Conservation (phyloP, 92 coral and sea anemone species). For the Paragorgia papillata region DNA sequence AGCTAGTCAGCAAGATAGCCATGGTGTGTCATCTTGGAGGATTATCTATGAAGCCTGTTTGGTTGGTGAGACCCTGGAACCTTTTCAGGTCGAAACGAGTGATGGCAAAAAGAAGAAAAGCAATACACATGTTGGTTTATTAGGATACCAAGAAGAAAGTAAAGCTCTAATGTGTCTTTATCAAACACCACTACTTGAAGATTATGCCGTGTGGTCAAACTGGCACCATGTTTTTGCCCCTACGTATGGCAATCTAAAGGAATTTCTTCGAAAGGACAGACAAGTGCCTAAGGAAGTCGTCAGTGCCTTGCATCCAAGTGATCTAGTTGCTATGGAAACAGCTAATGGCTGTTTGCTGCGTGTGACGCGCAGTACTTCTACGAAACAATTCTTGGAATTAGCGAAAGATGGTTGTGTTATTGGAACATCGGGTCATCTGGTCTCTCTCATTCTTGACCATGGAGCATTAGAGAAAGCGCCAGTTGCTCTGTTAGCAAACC, state of each 20-base stretch:
- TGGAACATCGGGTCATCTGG: conserved; percentile 80
- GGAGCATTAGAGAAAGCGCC: conserved; percentile 80
- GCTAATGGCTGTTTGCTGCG: conserved; percentile 61
- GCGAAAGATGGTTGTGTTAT: conserved; percentile 59
- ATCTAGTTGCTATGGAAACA: conserved; percentile 66
- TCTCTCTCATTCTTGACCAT: conserved; percentile 75
- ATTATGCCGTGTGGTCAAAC: conserved; percentile 69
- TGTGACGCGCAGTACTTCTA: conserved; percentile 63
- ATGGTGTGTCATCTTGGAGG: not conserved
- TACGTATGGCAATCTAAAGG: conserved; percentile 68
- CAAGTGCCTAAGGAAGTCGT: not conserved
- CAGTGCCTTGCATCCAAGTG: conserved; percentile 20
- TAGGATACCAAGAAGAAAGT: conserved; percentile 65
- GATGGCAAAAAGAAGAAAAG: not conserved
- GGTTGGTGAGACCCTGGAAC: conserved; percentile 4
- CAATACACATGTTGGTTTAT: conserved; percentile 52
- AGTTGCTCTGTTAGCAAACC: conserved; percentile 73
- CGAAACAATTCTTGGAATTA: conserved; percentile 55
- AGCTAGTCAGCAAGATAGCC: not conserved
- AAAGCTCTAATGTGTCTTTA: conserved; percentile 67
- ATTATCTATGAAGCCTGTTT: conserved; percentile 26
- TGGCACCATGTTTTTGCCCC: conserved; percentile 81
- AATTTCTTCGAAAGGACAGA: conserved; percentile 56
- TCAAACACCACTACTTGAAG: conserved; percentile 74
- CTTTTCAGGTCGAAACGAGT: not conserved